Conservation (phyloP, 53 echinoderm and acorn worm species). For the Holothuria scabra region DNA sequence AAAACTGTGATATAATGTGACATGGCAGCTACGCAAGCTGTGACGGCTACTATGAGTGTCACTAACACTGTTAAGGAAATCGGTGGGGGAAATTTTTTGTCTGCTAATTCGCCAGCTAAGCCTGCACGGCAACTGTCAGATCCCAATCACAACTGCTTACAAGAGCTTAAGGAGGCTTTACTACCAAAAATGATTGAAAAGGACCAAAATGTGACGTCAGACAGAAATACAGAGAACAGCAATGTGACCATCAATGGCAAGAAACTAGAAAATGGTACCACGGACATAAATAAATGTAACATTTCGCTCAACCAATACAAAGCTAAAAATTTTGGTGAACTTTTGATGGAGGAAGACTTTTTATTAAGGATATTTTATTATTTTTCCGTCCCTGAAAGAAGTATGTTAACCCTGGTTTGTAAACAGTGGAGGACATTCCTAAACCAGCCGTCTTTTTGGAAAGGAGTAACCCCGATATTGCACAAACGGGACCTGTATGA, state of each 20-base stretch:
- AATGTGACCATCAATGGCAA: neutral
- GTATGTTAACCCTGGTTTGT: constrained; percentile 92
- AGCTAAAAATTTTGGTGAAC: constrained; percentile 59
- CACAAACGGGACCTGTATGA: constrained; percentile 96
- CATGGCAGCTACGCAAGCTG: constrained; percentile 36
- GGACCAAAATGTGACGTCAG: constrained; percentile 43
- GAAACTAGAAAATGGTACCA: constrained; percentile 34
- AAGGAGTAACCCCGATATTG: constrained; percentile 82
- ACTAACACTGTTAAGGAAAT: constrained; percentile 32
- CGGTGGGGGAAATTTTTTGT: constrained; percentile 17
- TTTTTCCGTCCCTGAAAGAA: constrained; percentile 89
- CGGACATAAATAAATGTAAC: neutral
- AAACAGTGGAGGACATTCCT: constrained; percentile 87
- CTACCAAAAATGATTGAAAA: constrained; percentile 41
- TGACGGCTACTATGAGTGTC: constrained; percentile 30
- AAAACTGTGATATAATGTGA: neutral
- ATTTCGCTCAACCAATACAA: constrained; percentile 14
- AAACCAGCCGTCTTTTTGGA: constrained; percentile 89
- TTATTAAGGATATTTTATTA: constrained; percentile 77
- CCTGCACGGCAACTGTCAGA: constrained; percentile 63
- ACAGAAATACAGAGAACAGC: constrained; percentile 4
- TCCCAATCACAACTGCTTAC: constrained; percentile 46
- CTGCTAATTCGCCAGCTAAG: constrained; percentile 57
- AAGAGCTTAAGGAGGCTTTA: constrained; percentile 50
- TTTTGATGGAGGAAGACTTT: constrained; percentile 78